Base-by-base conservation (phyloP, 2,797 vertebrate genomes). In the Lithobates sylvaticus region DNA sequence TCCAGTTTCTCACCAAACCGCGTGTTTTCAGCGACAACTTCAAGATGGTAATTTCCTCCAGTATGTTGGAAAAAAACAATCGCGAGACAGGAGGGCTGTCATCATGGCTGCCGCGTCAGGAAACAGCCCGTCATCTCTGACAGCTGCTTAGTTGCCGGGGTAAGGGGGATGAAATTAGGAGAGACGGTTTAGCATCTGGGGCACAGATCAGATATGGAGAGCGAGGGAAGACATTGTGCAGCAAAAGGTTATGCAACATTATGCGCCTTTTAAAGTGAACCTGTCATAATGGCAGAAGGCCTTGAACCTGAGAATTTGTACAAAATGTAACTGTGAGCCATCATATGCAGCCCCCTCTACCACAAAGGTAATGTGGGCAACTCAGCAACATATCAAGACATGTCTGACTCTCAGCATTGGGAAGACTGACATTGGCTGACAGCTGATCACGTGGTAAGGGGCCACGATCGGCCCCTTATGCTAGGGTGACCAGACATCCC, bases 1-100 rank as follows among this genome's bases (percentile, higher is more conserved):
- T 76, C 47, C 26, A 1, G 4, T 9, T 54, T 76, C 29, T 32
- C 27, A 29, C 27, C 36, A 23, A 77, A 10, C 54, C 29, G 58
- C 16, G 5, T 3, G 75, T 54, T 64, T 64, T 15, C 15, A 64
- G 26, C 76, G 29, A 84, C 42, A 89, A 78, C 83, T 50, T 68
- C 34, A 54, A 23, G 39, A 12, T 70, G 47, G 54, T 42, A 27
- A 76, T 72, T 89, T 87, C 42, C 86, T 85, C 83, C 27, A 78
- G 75, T 10, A 83, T 13, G 27, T 65, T 2, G 26, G 78, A 64
- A 5, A 34, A 64, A 5, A 34, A 34, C 9, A 26, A 36, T 64
- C 34, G 68, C 27, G 36, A n/a, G 47, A n/a, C 70, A 50, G 80
- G n/a, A 88, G 5, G 76, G 71, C 70, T 64, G 81, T 83, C 76